These are phyloP conservation scores for Strigamia crassipes DNA, from an alignment of 2,888 invertebrate genomes.

Conservation along the genomic window DNA sequence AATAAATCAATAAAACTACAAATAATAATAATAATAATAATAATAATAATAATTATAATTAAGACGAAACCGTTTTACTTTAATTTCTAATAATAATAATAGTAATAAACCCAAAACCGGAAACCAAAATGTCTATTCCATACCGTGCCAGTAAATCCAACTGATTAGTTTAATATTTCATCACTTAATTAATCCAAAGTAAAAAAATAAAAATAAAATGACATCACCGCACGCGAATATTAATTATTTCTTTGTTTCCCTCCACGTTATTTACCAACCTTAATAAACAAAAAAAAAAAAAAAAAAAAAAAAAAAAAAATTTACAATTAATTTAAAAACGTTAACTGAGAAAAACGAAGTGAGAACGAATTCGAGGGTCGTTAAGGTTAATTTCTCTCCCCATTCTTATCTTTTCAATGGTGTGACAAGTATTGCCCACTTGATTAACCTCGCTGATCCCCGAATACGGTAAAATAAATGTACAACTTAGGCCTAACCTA, in stretches of 20 bases:
- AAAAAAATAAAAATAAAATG: not conserved
- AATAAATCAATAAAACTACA: not conserved
- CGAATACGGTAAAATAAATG: not conserved
- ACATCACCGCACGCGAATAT: not conserved
- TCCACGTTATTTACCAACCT: not conserved
- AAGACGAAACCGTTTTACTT: not conserved
- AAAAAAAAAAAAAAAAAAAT: not conserved
- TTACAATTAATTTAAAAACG: not conserved
- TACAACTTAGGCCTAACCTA: not conserved
- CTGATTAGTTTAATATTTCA: no score
- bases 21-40: no score
- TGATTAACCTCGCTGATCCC: constrained; percentile 2
- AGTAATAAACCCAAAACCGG: no score
- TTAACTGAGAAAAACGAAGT: not conserved
- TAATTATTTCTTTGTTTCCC: no score
- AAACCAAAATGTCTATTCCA: not conserved
- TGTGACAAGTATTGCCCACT: constrained; percentile 22
- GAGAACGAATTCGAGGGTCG: not conserved
- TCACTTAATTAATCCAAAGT: not conserved
- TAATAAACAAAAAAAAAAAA: not conserved
- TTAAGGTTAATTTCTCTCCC: constrained; percentile 21
- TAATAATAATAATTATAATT: not conserved
- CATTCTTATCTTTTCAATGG: constrained; percentile 2
- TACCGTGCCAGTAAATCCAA: not conserved
- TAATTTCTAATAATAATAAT: no score